Percentiles rank a stretch among this genome's conserved stretches.
Conservation (phyloP, 1,140 invertebrate species). For the Oedothorax gibbosus region DNA sequence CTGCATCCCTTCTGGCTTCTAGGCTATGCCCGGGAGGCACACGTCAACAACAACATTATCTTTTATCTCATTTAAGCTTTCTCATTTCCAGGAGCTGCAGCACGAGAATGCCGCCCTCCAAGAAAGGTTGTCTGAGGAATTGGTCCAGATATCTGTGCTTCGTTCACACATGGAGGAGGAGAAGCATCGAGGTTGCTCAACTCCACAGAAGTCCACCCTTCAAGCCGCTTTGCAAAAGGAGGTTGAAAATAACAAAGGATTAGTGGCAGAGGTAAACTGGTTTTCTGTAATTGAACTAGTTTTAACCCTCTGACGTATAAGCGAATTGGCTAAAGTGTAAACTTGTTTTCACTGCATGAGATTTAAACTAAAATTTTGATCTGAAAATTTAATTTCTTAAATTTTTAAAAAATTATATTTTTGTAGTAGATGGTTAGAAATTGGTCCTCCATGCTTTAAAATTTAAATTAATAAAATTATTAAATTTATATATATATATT, state of each 20-base stretch:
- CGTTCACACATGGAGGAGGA: constrained; percentile 55
- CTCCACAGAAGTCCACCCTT: constrained; percentile 32
- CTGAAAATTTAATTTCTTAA: too few relatives aligned
- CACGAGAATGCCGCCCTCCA: constrained; percentile 45
- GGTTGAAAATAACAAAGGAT: constrained; percentile 34
- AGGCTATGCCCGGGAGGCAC: too few relatives aligned
- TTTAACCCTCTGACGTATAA: background rate
- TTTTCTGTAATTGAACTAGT: background rate
- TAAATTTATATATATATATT: too few relatives aligned
- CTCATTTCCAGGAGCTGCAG: constrained; percentile 41
- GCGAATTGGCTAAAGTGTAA: background rate
- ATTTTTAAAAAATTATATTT: too few relatives aligned
- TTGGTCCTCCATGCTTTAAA: too few relatives aligned
- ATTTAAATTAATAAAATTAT: too few relatives aligned
- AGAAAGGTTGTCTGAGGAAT: constrained; percentile 43
- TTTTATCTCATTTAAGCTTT: too few relatives aligned
- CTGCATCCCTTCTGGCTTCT: too few relatives aligned
- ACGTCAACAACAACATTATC: too few relatives aligned
- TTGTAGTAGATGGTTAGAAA: too few relatives aligned
- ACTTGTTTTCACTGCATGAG: background rate
- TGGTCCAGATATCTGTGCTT: constrained; percentile 46
- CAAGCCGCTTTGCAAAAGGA: constrained; percentile 31
- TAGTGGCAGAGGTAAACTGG: constrained; percentile 9
- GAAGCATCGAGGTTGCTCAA: constrained; percentile 16
- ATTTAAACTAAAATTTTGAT: background rate